A percentile compares a stretch with the other conserved stretches of the same genome.
Conservation (phyloP, 30 jellyfish, hydroid and myxozoan species). For the Nemopilema nomurai region DNA sequence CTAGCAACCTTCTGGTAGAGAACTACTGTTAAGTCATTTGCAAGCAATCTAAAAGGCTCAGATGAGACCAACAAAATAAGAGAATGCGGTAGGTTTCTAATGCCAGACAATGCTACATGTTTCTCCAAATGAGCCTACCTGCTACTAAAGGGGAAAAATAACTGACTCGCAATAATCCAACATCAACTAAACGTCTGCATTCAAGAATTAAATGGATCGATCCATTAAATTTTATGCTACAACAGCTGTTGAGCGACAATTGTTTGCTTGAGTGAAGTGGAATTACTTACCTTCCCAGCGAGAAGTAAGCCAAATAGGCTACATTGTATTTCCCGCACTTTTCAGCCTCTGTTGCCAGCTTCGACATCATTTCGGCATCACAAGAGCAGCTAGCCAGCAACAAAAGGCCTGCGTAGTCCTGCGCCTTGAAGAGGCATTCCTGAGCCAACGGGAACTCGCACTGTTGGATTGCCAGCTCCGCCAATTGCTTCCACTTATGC, state of each 20-base stretch:
- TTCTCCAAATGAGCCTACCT: too few species aligned
- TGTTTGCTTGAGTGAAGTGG: too few species aligned
- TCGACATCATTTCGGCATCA: slow-evolving; percentile 93
- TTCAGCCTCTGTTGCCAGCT: slow-evolving; percentile 96
- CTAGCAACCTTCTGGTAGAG: too few species aligned
- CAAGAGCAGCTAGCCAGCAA: slow-evolving; percentile 99
- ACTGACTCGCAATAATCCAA: too few species aligned
- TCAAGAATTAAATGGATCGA: not conserved
- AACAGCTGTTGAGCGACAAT: not conserved
- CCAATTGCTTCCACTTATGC: slow-evolving; percentile 97
- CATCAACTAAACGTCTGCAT: too few species aligned
- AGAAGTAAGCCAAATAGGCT: slow-evolving; percentile 92
- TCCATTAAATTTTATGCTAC: not conserved
- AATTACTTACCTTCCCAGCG: slow-evolving; percentile 86
- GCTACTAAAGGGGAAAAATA: too few species aligned
- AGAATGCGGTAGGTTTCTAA: too few species aligned
- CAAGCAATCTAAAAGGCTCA: too few species aligned
- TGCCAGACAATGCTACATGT: too few species aligned
- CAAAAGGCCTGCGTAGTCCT: slow-evolving; percentile 95
- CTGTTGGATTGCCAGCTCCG: slow-evolving; percentile 93
- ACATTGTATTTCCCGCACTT: slow-evolving; percentile 95
- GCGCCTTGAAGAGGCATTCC: slow-evolving; percentile 98
- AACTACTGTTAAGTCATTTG: too few species aligned
- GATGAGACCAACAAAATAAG: too few species aligned
- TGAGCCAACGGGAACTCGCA: slow-evolving; percentile 99